A percentile compares a stretch with the other conserved stretches of the same genome.
Evolutionary conservation across 2,113 vertebrate species (phyloP).

Genomic region (Heterochromis multidens): DNA sequence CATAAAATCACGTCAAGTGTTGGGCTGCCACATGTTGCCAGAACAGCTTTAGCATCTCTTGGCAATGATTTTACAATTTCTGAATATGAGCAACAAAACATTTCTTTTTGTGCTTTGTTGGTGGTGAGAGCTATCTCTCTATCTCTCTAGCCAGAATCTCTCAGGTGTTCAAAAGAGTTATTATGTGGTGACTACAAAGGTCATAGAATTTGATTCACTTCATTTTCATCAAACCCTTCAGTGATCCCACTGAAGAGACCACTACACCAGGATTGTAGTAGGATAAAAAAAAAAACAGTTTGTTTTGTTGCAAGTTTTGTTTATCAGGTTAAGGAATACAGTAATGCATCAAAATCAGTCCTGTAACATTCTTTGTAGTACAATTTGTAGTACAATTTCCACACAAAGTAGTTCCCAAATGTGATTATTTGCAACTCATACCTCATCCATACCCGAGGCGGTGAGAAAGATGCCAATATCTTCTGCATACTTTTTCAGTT

Average conservation of each 20-base stretch:
- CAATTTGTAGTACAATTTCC: too few species aligned
- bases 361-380: too few species aligned
- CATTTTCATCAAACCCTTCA: background rate
- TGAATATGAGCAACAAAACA: background rate
- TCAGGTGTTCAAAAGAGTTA: background rate
- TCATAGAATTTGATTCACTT: background rate
- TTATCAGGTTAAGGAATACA: background rate
- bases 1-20: too few species aligned
- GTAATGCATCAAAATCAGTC: background rate
- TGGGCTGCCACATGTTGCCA: too few species aligned
- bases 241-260: background rate
- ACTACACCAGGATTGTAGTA: background rate
- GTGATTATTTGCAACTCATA: constrained; percentile 41
- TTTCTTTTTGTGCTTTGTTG: too few species aligned
- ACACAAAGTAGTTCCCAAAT: too few species aligned
- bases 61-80: too few species aligned
- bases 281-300: background rate
- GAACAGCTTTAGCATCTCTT: too few species aligned
- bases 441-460: constrained; percentile 98
- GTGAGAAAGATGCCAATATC: constrained; percentile 94
- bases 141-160: too few species aligned
- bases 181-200: background rate
- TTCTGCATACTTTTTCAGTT: constrained; percentile 85
- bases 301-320: background rate
- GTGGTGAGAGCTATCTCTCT: too few species aligned